Base-by-base conservation (phyloP, 2,113 vertebrate species). In the Oriolus oriolus region DNA sequence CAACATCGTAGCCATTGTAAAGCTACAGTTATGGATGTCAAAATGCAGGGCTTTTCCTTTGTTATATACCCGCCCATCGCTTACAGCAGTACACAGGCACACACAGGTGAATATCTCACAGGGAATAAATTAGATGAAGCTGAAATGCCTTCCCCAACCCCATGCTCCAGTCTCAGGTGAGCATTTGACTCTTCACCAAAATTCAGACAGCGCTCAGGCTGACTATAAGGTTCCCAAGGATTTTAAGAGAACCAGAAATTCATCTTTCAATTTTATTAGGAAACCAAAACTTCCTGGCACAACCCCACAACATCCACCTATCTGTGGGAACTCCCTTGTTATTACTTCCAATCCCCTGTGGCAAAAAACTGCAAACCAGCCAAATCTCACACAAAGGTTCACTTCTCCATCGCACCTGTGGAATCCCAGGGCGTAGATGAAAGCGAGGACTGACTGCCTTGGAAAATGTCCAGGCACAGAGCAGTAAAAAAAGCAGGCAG, bases 251-350 rank as follows among this genome's bases (percentile, higher is more conserved):
- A 89, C 16, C 14, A 74, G 63, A 84, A 93, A 76, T 88, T 74
- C 47, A 3, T 59, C 61, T 88, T 23, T 56, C 16, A 33, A 54
- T 87, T 92, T 96, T 42, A 76, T 69, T 79, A 87, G 84, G 95
- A 95, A 94, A 49, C 31, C 73, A 78, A 89, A 95, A 76, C 90
- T 84, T 94, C 87, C 95, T 92, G 90, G 90, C 87, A 91, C 91
- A 87, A 39, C 11, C 66, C 75, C 71, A 90, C 13, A 50, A 71
- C 53, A 90, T 74, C 60, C 80, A 97, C 50, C 76, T 75, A 78
- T 90, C 60, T 93, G 88, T 89, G 95, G 95, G 86, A 96, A 96
- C 93, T 94, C 95, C 89, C 90, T 89, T 81, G 80, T 89, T 96
- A 90, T 45, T 80, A 84, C 56, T 94, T 95, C 88, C 64, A 95